These are phyloP conservation scores for Netelia melanura DNA, from an alignment of 2,888 invertebrate species.

Conservation along the genomic window DNA sequence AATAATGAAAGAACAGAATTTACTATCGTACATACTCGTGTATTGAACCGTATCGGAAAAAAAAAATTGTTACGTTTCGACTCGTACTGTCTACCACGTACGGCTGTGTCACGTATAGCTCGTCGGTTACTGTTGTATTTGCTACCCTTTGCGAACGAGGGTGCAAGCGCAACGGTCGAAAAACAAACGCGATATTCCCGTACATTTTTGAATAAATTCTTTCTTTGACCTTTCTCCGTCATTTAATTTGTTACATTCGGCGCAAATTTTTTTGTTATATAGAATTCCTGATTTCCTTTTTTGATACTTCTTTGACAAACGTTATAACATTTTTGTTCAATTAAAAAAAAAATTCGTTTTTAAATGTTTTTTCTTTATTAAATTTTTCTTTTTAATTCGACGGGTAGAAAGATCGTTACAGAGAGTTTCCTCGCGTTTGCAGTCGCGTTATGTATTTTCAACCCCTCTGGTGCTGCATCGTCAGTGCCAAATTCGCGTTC, in stretches of 20 bases:
- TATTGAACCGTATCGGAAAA: no score
- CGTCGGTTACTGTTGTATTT: not conserved
- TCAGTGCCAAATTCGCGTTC: not conserved
- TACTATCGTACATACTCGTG: no score
- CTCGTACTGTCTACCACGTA: not conserved
- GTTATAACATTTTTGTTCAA: not conserved
- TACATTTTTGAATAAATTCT: not conserved
- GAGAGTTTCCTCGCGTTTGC: not conserved
- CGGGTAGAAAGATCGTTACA: not conserved
- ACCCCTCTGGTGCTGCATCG: not conserved
- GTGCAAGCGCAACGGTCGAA: not conserved
- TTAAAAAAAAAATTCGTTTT: not conserved
- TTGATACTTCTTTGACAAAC: not conserved
- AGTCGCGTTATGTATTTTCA: not conserved
- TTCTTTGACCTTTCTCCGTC: not conserved
- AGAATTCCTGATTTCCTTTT: no score
- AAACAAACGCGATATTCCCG: not conserved
- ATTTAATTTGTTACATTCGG: not conserved
- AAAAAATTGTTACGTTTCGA: no score
- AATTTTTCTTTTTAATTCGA: no score
- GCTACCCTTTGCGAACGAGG: not conserved
- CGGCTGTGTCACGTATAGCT: not conserved
- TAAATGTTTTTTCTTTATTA: not conserved
- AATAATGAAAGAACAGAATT: no score
- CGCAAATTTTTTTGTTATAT: no score